Evolutionary conservation across 1,140 invertebrate genomes (phyloP).

Genomic region (Pseudomyrmex gracilis): DNA sequence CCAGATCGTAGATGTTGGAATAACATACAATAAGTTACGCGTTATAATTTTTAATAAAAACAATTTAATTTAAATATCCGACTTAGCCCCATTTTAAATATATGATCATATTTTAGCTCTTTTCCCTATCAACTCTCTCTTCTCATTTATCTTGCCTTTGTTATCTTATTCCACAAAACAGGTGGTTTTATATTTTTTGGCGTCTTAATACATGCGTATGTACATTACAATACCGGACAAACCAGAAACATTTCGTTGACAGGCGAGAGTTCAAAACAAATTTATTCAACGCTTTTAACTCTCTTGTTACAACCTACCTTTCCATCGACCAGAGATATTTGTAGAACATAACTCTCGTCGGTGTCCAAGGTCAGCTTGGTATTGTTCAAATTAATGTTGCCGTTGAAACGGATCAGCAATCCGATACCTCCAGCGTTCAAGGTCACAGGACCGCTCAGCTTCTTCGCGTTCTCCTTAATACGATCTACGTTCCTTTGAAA

Average conservation of each 20-base stretch:
- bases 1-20: too few relatives aligned
- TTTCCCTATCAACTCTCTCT: too few relatives aligned
- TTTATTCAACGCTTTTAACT: slow-evolving; percentile 13
- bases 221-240: not conserved
- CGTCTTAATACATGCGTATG: not conserved
- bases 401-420: slow-evolving; percentile 76
- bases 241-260: not conserved
- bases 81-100: too few relatives aligned
- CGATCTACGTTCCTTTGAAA: slow-evolving; percentile 81
- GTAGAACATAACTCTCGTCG: slow-evolving; percentile 89
- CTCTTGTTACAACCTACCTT: slow-evolving; percentile 78
- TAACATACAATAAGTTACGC: too few relatives aligned
- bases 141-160: not conserved
- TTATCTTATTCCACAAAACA: not conserved
- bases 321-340: slow-evolving; percentile 78
- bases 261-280: not conserved
- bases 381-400: slow-evolving; percentile 57
- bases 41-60: too few relatives aligned
- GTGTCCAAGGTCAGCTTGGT: slow-evolving; percentile 86
- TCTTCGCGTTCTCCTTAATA: slow-evolving; percentile 72
- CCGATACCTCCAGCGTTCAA: slow-evolving; percentile 72
- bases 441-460: slow-evolving; percentile 44
- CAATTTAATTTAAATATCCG: too few relatives aligned
- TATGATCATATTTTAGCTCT: too few relatives aligned
- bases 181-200: not conserved